Evolutionary conservation across 2,888 invertebrate genomes (phyloP).

Genomic region (Drosophila atroscutellata): DNA sequence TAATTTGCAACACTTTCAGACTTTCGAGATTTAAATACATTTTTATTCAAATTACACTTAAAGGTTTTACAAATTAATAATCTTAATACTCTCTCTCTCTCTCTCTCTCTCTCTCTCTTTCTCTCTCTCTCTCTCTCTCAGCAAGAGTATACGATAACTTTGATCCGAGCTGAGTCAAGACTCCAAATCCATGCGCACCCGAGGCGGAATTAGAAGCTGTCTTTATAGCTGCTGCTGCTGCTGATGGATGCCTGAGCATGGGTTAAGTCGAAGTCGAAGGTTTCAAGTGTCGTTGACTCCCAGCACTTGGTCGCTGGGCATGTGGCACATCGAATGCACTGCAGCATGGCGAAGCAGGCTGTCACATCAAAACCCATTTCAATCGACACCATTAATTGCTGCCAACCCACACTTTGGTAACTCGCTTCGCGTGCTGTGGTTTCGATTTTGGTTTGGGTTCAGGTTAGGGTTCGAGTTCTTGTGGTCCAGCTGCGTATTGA

Average conservation of each 20-base stretch:
- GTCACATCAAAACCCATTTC: slow-evolving; percentile 62
- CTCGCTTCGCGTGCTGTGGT: not conserved
- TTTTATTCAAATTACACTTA: not conserved
- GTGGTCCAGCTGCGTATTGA: slow-evolving; percentile 52
- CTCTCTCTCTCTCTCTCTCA: too few relatives aligned
- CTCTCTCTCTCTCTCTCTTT: too few relatives aligned
- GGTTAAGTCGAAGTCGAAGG: slow-evolving; percentile 14
- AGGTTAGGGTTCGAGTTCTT: slow-evolving; percentile 1
- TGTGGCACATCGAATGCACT: slow-evolving; percentile 37
- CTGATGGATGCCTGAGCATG: slow-evolving; percentile 38
- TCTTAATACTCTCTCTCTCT: not conserved
- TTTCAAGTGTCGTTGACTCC: slow-evolving; percentile 46
- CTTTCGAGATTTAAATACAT: rapidly evolving
- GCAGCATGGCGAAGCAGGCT: slow-evolving; percentile 18
- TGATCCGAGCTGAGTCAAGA: slow-evolving; percentile 53
- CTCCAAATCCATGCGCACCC: slow-evolving; percentile 46
- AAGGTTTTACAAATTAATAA: not conserved
- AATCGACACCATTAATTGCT: slow-evolving; percentile 68
- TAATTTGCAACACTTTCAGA: not conserved
- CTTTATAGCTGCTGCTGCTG: slow-evolving; percentile 9
- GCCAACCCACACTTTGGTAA: slow-evolving; percentile 26
- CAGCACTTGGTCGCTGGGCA: slow-evolving; percentile 11
- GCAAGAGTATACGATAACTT: slow-evolving; percentile 17
- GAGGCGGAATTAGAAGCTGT: slow-evolving; percentile 66
- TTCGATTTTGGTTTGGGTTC: slow-evolving; percentile 1